Base-by-base conservation (phyloP, 2,113 vertebrate genomes). In the Rhinolophus sinicus region DNA sequence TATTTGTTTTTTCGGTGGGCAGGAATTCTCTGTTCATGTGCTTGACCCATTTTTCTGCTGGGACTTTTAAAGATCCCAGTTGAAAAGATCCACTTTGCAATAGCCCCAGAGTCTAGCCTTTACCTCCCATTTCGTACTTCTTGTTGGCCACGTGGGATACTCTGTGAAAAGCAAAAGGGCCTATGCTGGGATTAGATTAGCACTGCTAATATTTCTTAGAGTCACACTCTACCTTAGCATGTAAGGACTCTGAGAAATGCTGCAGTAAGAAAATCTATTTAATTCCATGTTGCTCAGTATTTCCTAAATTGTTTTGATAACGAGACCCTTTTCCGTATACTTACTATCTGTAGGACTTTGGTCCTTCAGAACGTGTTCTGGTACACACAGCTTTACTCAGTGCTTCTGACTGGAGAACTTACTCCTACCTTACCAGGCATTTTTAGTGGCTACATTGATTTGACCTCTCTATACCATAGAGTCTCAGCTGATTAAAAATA, bases 281-380 rank as follows among this genome's bases (percentile, higher is more conserved):
- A 82, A 33, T 93, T 96, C n/a, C 90, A 3, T 87, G 33, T 83
- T 62, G 77, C 19, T 69, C 21, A 44, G 30, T 38, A 50, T 86
- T 93, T 26, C 22, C 30, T 86, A 44, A 83, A 13, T 93, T 84
- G 56, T 33, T 88, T 73, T 69, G 33, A 76, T 58, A 58, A 12
- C 7, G 30, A 28, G n/a, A 64, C 67, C 2, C 30, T 44, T 91
- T 93, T 88, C 58, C 85, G 8, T 93, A 5, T 67, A 75, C 30
- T 89, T 90, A 50, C 19, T 47, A 13, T 35, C 76, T 7, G 3
- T 52, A 35, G 50, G 7, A 75, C 35, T 87, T 84, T 7, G 47
- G 28, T 96, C 89, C 62, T 77, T 90, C 40, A 88, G 62, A 86
- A 64, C n/a, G 33, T 40, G 8, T 88, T 81, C 82, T 94, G 56